Base-by-base conservation (phyloP, 1,140 invertebrate species). In the Drosophila tsacasi region DNA sequence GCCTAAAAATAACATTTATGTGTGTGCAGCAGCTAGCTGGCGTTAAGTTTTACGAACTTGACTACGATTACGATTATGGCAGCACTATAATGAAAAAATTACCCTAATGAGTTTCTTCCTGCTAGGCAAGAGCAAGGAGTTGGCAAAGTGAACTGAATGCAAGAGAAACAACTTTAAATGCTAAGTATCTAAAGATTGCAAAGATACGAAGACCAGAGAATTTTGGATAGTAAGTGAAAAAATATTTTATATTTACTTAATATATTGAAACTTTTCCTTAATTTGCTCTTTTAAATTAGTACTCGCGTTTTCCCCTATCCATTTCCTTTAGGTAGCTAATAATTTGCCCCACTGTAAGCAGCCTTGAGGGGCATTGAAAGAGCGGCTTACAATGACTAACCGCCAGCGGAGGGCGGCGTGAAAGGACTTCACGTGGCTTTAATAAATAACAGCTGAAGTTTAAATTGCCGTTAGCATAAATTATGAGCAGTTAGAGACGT, bases 391-490 rank as follows among this genome's bases (percentile, higher is more conserved):
- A 71, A 63, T 81, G 50, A 60, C 66, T 60, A 37, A 59, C 10
- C 23, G n/a, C 44, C 8, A 15, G 32, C 12, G 32, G 25, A 39
- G 69, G 57, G 35, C 35, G 27, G 19, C 15, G 21, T 35, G 30
- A 39, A 57, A 55, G 60, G 52, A 61, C 49, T 86, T 69, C 30
- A 66, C 59, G 52, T 37, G 80, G 64, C 73, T 84, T 87, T 89
- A 87, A 87, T 87, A 87, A 87, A 87, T 89, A 87, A 87, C 84
- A 83, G 85, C 68, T 76, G 35, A 89, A 87, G 84, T 87, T 89
- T 84, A 87, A 87, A 89, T 87, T 87, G 84, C 84, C 84, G 84
- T 87, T 87, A 87, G 84, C 84, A 87, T 89, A 89, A 87, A 87
- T 89, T 87, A 87, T 87, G 81, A 87, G 81, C 78, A 89, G 84